Evolutionary conservation across 2,113 vertebrate species (phyloP), one percentile per base, ranked within the genome.

Genomic region (Lagopus muta): DNA sequence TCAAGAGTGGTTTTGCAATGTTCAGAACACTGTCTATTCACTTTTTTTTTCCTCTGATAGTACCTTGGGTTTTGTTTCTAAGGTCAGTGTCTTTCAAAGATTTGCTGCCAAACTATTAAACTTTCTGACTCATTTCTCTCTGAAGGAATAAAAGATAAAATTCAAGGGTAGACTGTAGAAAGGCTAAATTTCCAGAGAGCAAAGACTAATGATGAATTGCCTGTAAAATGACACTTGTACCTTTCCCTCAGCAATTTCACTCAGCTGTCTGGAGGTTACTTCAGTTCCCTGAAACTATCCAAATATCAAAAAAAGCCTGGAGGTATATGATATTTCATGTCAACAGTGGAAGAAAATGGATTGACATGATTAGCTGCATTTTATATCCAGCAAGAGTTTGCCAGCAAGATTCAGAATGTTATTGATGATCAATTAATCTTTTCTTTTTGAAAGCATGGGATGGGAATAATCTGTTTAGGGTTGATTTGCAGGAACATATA

Each of bases 311-410:
- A 85, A 72, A 32, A 73, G 40, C 72, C 76, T 69, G 58, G 54
- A 90, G 64, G 58, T 61, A 4, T 90, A 43, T 72, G 83, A 73
- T 93, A 83, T 92, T 93, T 93, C 80, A 65, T 55, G 77, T 72
- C 80, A 80, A 61, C 83, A 82, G 15, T 2, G 65, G 76, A 90
- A 90, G 62, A 70, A 92, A 92, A 88, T 52, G 55, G 76, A 83
- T 86, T 83, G 80, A 72, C 83, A 25, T 65, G 54, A 75, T 93
- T 83, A 92, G 64, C 58, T 80, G 82, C 73, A 73, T 92, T 93
- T 96, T 90, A 42, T 88, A 86, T 73, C 91, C 83, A 92, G 38
- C 48, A 80, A 82, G 47, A 61, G 72, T 92, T 92, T 88, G 62
- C 80, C 64, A 86, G 76, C 40, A 85, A 76, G 89, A 76, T 86